Evolutionary conservation across 2,113 vertebrate genomes (phyloP).

Genomic region (Arizona elegans): DNA sequence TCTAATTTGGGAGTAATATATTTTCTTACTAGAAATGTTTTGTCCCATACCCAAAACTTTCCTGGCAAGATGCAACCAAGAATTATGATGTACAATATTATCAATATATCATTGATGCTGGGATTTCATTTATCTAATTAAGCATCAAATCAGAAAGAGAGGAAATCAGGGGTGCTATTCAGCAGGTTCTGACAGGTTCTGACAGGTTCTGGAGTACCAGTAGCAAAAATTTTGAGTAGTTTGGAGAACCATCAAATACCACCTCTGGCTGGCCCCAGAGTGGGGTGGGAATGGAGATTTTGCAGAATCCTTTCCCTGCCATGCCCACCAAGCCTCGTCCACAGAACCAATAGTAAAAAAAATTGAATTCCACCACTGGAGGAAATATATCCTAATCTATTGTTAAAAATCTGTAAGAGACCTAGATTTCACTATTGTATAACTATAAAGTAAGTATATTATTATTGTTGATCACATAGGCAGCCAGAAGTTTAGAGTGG

Average conservation of each 20-base stretch:
- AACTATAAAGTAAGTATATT: neutral
- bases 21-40: neutral
- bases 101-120: neutral
- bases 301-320: too few relatives aligned
- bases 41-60: neutral
- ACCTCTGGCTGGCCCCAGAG: too few relatives aligned
- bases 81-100: neutral
- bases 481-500: too few relatives aligned
- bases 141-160: neutral
- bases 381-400: conserved; percentile 15
- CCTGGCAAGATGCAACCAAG: neutral
- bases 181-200: too few relatives aligned
- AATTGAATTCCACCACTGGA: too few relatives aligned
- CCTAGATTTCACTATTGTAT: neutral
- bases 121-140: neutral
- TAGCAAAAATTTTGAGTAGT: too few relatives aligned
- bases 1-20: neutral
- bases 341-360: too few relatives aligned
- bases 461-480: neutral
- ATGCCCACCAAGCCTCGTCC: too few relatives aligned
- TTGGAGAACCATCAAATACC: too few relatives aligned
- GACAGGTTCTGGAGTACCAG: too few relatives aligned
- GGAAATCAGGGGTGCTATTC: too few relatives aligned
- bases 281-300: too few relatives aligned
- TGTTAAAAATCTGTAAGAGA: neutral